phyloP scores from a whole-genome alignment of 2,113 vertebrate genomes.

The Isichthys henryi region DNA sequence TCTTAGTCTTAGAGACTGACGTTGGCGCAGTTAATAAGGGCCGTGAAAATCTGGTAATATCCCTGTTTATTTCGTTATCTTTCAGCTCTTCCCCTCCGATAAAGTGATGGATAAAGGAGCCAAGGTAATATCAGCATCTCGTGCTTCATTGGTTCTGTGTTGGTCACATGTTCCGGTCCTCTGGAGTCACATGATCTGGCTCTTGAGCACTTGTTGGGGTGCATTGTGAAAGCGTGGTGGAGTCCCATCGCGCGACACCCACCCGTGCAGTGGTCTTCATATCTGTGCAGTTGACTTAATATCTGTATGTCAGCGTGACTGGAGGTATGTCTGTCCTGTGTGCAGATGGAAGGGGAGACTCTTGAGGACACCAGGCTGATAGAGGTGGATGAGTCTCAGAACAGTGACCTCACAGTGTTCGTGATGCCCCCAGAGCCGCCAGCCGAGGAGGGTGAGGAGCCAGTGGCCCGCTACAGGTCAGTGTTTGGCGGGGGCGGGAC shows the following conservation, averaged over 20 bases:
- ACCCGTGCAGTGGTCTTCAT: background rate
- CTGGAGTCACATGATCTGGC: background rate
- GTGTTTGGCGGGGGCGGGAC: background rate
- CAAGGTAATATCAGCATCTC: constrained; percentile 67
- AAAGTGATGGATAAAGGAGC: constrained; percentile 87
- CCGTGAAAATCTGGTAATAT: background rate
- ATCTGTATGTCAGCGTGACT: background rate
- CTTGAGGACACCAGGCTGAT: constrained; percentile 79
- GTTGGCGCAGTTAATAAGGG: background rate
- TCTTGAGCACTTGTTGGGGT: background rate
- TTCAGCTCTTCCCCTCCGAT: constrained; percentile 85
- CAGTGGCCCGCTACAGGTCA: constrained; percentile 72
- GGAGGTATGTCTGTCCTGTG: constrained; percentile 15
- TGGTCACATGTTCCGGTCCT: background rate
- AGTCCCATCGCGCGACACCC: background rate
- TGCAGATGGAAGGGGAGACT: constrained; percentile 81
- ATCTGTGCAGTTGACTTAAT: background rate
- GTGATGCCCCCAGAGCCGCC: constrained; percentile 84
- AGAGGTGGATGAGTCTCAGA: constrained; percentile 92
- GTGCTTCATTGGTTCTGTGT: background rate
- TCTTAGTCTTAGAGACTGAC: background rate
- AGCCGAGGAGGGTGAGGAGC: constrained; percentile 56
- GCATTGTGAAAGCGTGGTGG: background rate
- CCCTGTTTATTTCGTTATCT: background rate
- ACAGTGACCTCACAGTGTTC: constrained; percentile 93